These are phyloP conservation scores for Leptobrachium leishanense DNA, from an alignment of 2,113 vertebrate genomes.

Conservation along the genomic window DNA sequence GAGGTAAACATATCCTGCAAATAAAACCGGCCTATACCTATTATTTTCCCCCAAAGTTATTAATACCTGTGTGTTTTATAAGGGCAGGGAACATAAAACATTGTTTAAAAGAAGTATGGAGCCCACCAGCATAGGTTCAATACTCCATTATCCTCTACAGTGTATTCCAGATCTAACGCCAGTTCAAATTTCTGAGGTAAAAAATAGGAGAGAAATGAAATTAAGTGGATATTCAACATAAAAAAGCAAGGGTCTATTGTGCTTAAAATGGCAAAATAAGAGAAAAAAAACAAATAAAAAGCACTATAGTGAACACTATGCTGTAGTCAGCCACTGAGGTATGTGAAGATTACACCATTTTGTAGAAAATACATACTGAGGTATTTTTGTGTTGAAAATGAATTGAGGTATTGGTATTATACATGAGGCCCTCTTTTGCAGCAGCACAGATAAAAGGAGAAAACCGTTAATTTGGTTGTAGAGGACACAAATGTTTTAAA, in stretches of 20 bases:
- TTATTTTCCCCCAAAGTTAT: too few species aligned
- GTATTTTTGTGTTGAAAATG: constrained; percentile 53
- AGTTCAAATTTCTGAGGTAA: constrained; percentile 17
- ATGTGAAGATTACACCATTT: constrained; percentile 8
- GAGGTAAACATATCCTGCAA: too few species aligned
- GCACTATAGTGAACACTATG: background rate
- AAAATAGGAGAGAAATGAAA: background rate
- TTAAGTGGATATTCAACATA: constrained; percentile 10
- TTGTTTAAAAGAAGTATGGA: too few species aligned
- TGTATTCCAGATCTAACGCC: background rate
- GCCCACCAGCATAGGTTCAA: too few species aligned
- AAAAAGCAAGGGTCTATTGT: background rate
- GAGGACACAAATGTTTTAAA: constrained; percentile 35
- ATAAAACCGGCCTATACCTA: too few species aligned
- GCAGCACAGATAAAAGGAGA: constrained; percentile 58
- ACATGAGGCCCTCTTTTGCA: constrained; percentile 69
- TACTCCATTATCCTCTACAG: too few species aligned
- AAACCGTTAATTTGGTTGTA: constrained; percentile 40
- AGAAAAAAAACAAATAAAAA: background rate
- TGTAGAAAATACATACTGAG: constrained; percentile 29
- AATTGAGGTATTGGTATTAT: constrained; percentile 68
- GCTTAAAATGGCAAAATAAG: constrained; percentile 4
- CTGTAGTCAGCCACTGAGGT: constrained; percentile 32
- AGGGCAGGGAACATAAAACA: too few species aligned
- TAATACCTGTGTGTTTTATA: too few species aligned